phyloP scores from a whole-genome alignment of 2,113 vertebrate genomes.

The Pseudois nayaur region DNA sequence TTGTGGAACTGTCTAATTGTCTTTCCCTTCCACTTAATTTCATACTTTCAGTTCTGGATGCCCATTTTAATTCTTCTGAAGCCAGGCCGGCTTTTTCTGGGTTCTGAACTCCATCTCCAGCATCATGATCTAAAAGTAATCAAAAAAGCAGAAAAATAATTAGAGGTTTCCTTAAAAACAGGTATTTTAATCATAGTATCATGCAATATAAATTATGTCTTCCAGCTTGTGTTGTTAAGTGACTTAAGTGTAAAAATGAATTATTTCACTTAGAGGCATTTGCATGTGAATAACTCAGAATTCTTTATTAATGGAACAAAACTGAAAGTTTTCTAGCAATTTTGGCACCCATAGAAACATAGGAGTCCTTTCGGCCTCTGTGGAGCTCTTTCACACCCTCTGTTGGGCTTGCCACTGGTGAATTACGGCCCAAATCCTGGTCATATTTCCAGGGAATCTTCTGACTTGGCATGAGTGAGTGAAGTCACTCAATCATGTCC shows the following conservation, averaged over 20 bases:
- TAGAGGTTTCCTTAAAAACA: conserved; percentile 38
- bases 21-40: conserved; percentile 56
- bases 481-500: no score
- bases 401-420: neutral
- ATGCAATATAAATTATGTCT: neutral
- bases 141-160: conserved; percentile 20
- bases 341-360: neutral
- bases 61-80: conserved; percentile 75
- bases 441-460: neutral
- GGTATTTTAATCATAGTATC: neutral
- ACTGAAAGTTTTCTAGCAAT: neutral
- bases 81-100: conserved; percentile 56
- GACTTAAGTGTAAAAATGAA: neutral
- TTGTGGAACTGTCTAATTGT: conserved; percentile 61
- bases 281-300: conserved; percentile 1
- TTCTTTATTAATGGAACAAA: conserved; percentile 15
- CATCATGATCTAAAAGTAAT: conserved; percentile 71
- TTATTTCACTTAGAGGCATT: neutral
- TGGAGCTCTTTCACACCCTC: neutral
- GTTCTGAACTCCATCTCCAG: conserved; percentile 50
- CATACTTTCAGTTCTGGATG: conserved; percentile 57
- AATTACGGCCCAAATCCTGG: neutral
- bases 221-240: neutral
- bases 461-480: neutral
- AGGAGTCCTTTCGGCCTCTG: neutral